These are phyloP conservation scores for Eupithecia inturbata DNA, from an alignment of 2,888 invertebrate genomes.

Conservation along the genomic window DNA sequence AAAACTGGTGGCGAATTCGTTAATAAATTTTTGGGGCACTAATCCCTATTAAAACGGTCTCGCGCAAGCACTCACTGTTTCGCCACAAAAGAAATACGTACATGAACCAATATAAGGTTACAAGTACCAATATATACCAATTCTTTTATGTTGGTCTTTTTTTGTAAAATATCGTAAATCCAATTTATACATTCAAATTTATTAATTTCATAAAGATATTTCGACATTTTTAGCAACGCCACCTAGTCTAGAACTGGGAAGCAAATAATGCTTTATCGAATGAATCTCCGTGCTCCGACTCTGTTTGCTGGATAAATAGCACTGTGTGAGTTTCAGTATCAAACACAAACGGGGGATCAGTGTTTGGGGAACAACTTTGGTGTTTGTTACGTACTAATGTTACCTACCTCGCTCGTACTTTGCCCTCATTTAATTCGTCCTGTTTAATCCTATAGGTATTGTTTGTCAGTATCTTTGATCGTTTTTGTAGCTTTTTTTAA, in stretches of 20 bases:
- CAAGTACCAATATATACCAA: no score
- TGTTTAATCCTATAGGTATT: not conserved
- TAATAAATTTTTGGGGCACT: no score
- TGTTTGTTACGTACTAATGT: conserved; percentile 31
- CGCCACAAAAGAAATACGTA: no score
- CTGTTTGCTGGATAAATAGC: conserved; percentile 42
- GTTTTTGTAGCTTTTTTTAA: not conserved
- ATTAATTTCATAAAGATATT: no score
- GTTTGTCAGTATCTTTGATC: not conserved
- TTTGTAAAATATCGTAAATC: no score
- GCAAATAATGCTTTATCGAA: not conserved
- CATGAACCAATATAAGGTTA: no score
- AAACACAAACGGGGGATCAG: conserved; percentile 39
- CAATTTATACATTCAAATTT: no score
- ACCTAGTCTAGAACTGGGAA: no score
- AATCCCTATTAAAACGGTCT: no score
- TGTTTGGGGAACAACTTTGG: conserved; percentile 39
- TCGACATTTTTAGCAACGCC: not conserved
- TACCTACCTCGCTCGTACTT: conserved; percentile 21
- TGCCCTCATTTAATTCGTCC: conserved; percentile 16
- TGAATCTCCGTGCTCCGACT: conserved; percentile 14
- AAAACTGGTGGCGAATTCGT: no score
- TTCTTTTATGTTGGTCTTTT: no score
- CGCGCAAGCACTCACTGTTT: no score
- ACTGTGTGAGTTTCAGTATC: conserved; percentile 42